Evolutionary conservation across 2,113 vertebrate species (phyloP).

Genomic region (Pterocles burchelli): DNA sequence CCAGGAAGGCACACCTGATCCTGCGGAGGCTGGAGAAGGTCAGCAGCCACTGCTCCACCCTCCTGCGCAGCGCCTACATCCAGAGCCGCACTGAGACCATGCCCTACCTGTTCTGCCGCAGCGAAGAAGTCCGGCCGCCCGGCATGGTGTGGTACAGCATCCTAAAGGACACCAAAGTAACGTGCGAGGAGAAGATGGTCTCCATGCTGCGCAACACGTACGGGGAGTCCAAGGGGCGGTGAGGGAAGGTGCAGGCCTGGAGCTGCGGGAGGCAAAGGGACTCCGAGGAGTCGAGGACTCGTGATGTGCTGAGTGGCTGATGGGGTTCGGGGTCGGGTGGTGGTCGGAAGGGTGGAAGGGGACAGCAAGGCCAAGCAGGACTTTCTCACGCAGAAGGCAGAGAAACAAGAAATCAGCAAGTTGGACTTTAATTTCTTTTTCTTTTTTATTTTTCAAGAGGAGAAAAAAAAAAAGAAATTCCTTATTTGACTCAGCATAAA

Average conservation of each 20-base stretch:
- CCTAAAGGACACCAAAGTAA: constrained; percentile 89
- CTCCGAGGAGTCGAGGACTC: constrained; percentile 60
- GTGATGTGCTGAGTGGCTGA: constrained; percentile 62
- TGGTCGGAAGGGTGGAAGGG: constrained; percentile 51
- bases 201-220: constrained; percentile 95
- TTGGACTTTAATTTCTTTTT: constrained; percentile 48
- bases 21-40: constrained; percentile 90
- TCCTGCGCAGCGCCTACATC: constrained; percentile 91
- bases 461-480: not conserved
- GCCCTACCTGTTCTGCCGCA: constrained; percentile 91
- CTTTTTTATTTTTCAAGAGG: constrained; percentile 48
- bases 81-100: constrained; percentile 94
- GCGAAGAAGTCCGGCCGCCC: constrained; percentile 83
- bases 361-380: constrained; percentile 72
- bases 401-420: constrained; percentile 48
- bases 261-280: constrained; percentile 59
- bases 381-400: constrained; percentile 54
- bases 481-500: constrained; percentile 70
- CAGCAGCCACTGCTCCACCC: constrained; percentile 85
- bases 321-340: constrained; percentile 58
- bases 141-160: constrained; percentile 87
- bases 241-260: constrained; percentile 75
- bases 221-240: constrained; percentile 94
- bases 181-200: constrained; percentile 94
- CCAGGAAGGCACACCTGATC: constrained; percentile 95